Evolutionary conservation across 2,113 vertebrate genomes (phyloP), one percentile per base, ranked within the genome.

Genomic region (Hippocampus barbouri): DNA sequence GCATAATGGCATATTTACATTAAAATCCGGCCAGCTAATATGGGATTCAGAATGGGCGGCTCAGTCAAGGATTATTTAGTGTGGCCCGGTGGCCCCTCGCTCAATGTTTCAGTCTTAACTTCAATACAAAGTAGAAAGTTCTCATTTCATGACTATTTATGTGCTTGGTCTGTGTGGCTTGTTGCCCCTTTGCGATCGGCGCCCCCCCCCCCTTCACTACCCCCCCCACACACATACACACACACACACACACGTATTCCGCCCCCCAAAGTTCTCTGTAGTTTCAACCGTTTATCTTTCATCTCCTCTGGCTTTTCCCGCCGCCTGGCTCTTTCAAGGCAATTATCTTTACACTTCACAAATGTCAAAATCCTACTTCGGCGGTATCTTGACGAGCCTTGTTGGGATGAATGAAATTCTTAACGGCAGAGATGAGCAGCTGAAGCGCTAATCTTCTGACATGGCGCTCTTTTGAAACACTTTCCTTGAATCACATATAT

Each of bases 1-100:
- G 95, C 94, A 93, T 96, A 98, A 97, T 98, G 96, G 96, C 96
- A 95, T 99, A 97, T 98, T 98, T 98, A 99, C 97, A 98, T 98
- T 97, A 95, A 97, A 97, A 98, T 86, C 95, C 97, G 94, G 92
- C 93, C 94, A 93, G 94, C 94, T 98, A 98, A 97, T 98, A 96
- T 95, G 94, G 93, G 95, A 98, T 98, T 98, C 94, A 95, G 95
- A 96, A 96, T 94, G 94, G 94, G 94, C 96, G 92, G 92, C 94
- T 98, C 96, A 95, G 95, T 97, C 94, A 94, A 95, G 95, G 96
- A 98, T 98, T 98, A 98, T 97, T 99, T 97, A 96, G 95, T 95
- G 94, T 96, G 95, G 95, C 95, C 96, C 95, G 92, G 90, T 97
- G 96, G 93, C 96, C 97, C 95, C 94, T 94, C 88, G 91, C 93